Base-by-base conservation (phyloP, 2,888 invertebrate species). In the Junonia oenone region DNA sequence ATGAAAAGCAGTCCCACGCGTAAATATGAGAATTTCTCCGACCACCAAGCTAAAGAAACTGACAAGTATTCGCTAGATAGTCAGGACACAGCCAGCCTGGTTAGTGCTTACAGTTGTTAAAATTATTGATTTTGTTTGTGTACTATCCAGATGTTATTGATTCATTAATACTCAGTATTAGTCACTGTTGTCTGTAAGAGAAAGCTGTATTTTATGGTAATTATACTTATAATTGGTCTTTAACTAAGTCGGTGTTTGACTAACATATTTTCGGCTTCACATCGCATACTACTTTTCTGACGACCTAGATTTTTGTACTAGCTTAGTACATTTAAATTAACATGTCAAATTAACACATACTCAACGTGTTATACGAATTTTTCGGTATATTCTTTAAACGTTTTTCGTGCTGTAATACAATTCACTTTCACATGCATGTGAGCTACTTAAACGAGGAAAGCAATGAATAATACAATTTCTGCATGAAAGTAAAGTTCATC, bases 11-110 rank as follows among this genome's bases (percentile, higher is more conserved):
- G 90, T 68, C 90, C 90, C 59, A 81, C 82, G 65, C 85, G 81
- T 70, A 89, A 90, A 82, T 90, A 90, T 90, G 90, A 90, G 59
- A 82, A 81, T 76, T 89, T 89, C 72, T 77, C 85, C 67, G 90
- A 90, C 68, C 82, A 83, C 57, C 85, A 82, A 69, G 82, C 80
- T 70, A 87, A 83, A 74, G 89, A 90, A 67, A 81, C 81, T 67
- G 89, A 91, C 72, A 90, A 90, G 71, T 83, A 87, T 73, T 91
- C 90, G 61, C 62, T 91, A 85, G 81, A 87, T 72, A 91, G 90
- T 68, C 89, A 90, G 72, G 90, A 91, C 73, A 91, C 90, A 55
- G 90, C 90, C 47, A 91, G 90, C 83, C 76, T 91, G 86, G 90
- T 90, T 66, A 83, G 90, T 81, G 61, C 59, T 31, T 57, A 52